Base-by-base conservation (phyloP, 2,113 vertebrate genomes). In the Acinonyx jubatus region DNA sequence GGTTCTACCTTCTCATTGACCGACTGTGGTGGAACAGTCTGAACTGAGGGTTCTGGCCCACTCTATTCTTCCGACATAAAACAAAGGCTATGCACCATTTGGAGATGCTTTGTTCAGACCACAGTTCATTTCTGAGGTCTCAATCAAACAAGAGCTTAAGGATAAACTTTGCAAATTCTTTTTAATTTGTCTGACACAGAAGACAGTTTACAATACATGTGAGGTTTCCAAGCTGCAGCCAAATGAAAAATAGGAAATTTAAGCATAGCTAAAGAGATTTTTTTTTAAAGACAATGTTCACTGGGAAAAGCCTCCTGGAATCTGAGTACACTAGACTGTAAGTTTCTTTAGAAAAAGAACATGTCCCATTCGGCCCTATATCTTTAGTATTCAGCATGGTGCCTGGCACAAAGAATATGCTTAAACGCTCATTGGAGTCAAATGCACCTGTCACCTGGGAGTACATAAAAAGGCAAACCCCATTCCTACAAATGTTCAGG, bases 161-260 rank as follows among this genome's bases (percentile, higher is more conserved):
- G 61, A 96, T 21, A 97, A 73, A 93, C 65, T 95, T 74, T 96
- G 45, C 36, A 96, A 96, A 96, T 83, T 82, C 94, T 97, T 97
- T 78, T 94, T 80, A 89, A 97, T 97, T 93, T 94, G 76, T 94
- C 81, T 98, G 91, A 96, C 41, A 95, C 36, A 96, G 80, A 87
- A 98, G 88, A 81, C 15, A 96, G 96, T 68, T 96, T 92, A 97
- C 41, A 97, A 92, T 95, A 89, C 45, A 97, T 65, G 95, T 82
- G n/a, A 97, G 74, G 90, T 97, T 98, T 97, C 74, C 36, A 96
- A 90, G 52, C 88, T 93, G 52, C 10, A 93, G 82, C 71, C 69
- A 95, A 95, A 76, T 85, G 87, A 96, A 95, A 96, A 74, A 68
- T 38, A 69, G 71, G 68, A 96, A 96, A 73, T 95, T 96, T 71